Base-by-base conservation (phyloP, 2,113 vertebrate species). In the Morone saxatilis region DNA sequence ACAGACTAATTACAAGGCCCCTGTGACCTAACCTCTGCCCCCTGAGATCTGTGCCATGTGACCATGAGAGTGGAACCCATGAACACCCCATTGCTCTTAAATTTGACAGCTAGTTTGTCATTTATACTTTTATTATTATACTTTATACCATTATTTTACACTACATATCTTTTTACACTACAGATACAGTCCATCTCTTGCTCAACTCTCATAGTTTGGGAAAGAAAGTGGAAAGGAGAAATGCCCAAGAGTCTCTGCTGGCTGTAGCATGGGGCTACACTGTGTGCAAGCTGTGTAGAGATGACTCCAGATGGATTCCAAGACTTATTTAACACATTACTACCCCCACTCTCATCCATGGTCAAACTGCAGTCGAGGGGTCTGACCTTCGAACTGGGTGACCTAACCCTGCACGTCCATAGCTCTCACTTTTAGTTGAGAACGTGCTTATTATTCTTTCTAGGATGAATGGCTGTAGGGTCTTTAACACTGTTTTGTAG, bases 11-110 rank as follows among this genome's bases (percentile, higher is more conserved):
- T 88, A 88, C 89, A 86, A 72, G 84, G 56, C 86, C 88, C 86
- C 83, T 85, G 76, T 91, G 93, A 91, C 94, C 92, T 90, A 82
- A 95, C 94, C 93, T 94, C 84, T 95, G 86, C 86, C 92, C 93
- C 53, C 22, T 60, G 19, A 84, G 68, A 80, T 84, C 50, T 31
- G 40, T 73, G 87, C 85, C 86, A 91, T 92, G 86, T 81, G 63
- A 81, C 79, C 70, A 75, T 79, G 56, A 47, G 76, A 76, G n/a
- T 13, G 7, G 40, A 75, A 22, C 5, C 47, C 61, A 20, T 5
- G 19, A 85, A 76, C 12, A 6, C 47, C 48, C 14, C 3, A 0
- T 60, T 25, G 25, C 14, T 67, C 31, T 61, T 48, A 38, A n/a
- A 50, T 80, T 61, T 62, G 14, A 43, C 10, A 8, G 22, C 16